phyloP scores from a whole-genome alignment of 1,140 invertebrate species.

The Temnothorax longispinosus region DNA sequence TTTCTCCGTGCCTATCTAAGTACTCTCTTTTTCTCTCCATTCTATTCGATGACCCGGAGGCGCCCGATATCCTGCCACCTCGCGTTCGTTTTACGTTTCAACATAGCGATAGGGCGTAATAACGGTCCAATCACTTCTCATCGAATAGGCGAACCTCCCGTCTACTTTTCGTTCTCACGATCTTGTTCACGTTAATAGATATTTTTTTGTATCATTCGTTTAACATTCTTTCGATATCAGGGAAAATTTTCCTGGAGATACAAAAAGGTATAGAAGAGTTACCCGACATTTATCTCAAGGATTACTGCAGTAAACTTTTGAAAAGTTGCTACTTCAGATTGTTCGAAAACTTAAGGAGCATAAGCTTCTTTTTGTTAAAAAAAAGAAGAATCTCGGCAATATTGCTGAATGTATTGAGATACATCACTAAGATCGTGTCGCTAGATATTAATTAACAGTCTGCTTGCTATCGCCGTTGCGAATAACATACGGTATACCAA shows the following conservation, averaged over 20 bases:
- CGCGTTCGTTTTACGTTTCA: slow-evolving; percentile 53
- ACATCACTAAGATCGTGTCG: background rate
- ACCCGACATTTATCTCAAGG: background rate
- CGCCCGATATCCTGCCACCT: slow-evolving; percentile 40
- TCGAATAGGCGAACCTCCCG: slow-evolving; percentile 30
- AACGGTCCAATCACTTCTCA: slow-evolving; percentile 60
- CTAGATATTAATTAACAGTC: background rate
- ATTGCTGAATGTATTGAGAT: background rate
- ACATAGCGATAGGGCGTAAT: slow-evolving; percentile 49
- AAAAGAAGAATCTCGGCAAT: background rate
- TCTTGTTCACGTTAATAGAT: slow-evolving; percentile 5
- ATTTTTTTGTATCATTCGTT: background rate
- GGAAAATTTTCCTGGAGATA: background rate
- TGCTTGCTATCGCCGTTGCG: background rate
- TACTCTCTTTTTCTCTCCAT: slow-evolving; percentile 34
- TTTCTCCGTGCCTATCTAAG: slow-evolving; percentile 27
- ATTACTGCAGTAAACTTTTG: slow-evolving; percentile 19
- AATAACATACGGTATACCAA: background rate
- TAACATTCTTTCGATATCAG: background rate
- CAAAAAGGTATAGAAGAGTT: background rate
- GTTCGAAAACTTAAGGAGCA: background rate
- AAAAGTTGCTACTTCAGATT: slow-evolving; percentile 25
- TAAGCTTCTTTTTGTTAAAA: background rate
- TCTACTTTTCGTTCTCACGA: slow-evolving; percentile 46
- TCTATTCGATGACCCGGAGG: slow-evolving; percentile 51